Evolutionary conservation across 2,888 invertebrate species (phyloP).

Genomic region (Ennomos quercinarius): DNA sequence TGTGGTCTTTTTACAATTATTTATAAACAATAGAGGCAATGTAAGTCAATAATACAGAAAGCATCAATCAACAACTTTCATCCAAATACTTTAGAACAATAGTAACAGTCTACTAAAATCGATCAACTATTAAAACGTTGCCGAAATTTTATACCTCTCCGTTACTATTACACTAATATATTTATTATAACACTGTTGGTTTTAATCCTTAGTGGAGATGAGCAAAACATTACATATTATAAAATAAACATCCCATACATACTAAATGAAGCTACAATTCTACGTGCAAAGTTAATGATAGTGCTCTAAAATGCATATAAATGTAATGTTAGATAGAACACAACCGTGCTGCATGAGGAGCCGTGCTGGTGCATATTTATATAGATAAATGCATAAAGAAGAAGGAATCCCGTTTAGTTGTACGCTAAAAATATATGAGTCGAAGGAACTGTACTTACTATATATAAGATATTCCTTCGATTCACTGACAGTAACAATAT

Average conservation of each 20-base stretch:
- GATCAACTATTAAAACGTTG: too few relatives aligned
- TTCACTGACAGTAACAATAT: conserved; percentile 23
- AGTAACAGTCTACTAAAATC: too few relatives aligned
- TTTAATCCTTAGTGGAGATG: too few relatives aligned
- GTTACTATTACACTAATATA: too few relatives aligned
- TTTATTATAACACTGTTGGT: too few relatives aligned
- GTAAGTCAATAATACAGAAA: too few relatives aligned
- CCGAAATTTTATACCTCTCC: too few relatives aligned
- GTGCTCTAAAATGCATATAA: conserved; percentile 5
- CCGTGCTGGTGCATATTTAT: conserved; percentile 13
- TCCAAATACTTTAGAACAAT: too few relatives aligned
- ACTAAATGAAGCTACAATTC: conserved; percentile 2
- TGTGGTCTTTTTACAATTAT: too few relatives aligned
- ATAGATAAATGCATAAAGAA: conserved; percentile 3
- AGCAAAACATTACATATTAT: not conserved
- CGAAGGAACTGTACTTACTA: conserved; percentile 41
- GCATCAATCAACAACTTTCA: too few relatives aligned
- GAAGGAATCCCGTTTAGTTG: conserved; percentile 20
- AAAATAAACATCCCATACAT: not conserved
- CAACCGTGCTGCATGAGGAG: conserved; percentile 6
- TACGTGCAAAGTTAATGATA: conserved; percentile 1
- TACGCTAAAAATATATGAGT: conserved; percentile 26
- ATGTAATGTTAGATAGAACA: conserved; percentile 9
- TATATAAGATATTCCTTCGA: conserved; percentile 38
- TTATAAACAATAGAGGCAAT: too few relatives aligned